Evolutionary conservation across 2,888 invertebrate genomes (phyloP).

Genomic region (Mesorhabditis spiculigera): DNA sequence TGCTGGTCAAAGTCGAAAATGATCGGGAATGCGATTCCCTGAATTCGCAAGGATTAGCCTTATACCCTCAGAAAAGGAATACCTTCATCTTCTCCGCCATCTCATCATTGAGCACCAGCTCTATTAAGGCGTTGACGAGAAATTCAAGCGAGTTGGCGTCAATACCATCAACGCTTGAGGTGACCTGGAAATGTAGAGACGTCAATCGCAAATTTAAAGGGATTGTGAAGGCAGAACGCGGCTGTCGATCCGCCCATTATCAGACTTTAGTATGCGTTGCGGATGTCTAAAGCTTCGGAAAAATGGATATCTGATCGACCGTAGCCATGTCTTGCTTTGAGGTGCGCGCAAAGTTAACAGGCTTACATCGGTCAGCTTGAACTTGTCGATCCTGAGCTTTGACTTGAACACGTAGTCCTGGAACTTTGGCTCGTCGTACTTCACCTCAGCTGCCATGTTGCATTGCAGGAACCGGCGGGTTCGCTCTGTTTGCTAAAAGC

Average conservation of each 20-base stretch:
- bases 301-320: not conserved
- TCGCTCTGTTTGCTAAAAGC: conserved; percentile 50
- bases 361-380: conserved; percentile 53
- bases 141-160: conserved; percentile 55
- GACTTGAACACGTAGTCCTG: conserved; percentile 49
- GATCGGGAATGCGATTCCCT: conserved; percentile 52
- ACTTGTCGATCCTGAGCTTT: conserved; percentile 52
- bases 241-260: conserved; percentile 9
- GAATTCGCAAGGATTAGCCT: not conserved
- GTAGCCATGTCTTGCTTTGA: no score
- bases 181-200: conserved; percentile 24
- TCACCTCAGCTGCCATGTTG: conserved; percentile 52
- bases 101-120: conserved; percentile 54
- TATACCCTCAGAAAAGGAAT: conserved; percentile 10
- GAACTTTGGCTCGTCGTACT: conserved; percentile 47
- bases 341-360: not conserved
- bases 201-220: not conserved
- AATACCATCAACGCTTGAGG: conserved; percentile 52
- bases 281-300: not conserved
- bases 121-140: conserved; percentile 55
- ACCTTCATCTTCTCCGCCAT: conserved; percentile 55
- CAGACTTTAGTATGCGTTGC: not conserved
- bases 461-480: conserved; percentile 55
- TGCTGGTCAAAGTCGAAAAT: conserved; percentile 55
- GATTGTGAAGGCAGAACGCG: not conserved